Base-by-base conservation (phyloP, 2,113 vertebrate genomes). In the Cochlearius cochlearius region DNA sequence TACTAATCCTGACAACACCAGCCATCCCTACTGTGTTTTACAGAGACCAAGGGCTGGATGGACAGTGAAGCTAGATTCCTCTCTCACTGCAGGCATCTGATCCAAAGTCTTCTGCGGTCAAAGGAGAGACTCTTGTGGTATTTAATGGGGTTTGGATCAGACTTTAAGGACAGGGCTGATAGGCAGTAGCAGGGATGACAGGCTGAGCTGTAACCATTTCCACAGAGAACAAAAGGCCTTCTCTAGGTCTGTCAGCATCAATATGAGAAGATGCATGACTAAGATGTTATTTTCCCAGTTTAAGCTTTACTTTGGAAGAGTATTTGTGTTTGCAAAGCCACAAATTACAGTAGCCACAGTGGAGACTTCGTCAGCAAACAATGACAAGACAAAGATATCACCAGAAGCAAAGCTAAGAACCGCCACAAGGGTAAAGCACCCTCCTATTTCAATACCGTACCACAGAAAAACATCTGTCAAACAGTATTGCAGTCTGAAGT, bases 391-490 rank as follows among this genome's bases (percentile, higher is more conserved):
- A 0, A 55, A 94, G 80, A 18, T 27, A 82, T 6, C 49, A 26
- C 1, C 23, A 80, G 41, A 92, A 80, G 34, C 60, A 96, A 93
- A 97, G 45, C 34, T 6, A 12, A 71, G 88, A 82, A 79, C 59
- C 71, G 83, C 73, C 76, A 69, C 83, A 74, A 96, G 88, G 85
- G 85, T 82, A 90, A 91, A 47, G 38, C 26, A 80, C 20, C 34
- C 72, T 94, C 77, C 62, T 88, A 30, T 92, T 85, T 87, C 73
- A 92, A 49, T 10, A 82, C 27, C 0, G 19, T 64, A 83, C 79
- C 90, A 82, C 90, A 77, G 96, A 92, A 90, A 97, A 85, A 88
- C 96, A 97, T 92, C 97, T 97, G 97, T 93, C 96, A 95, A 87
- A 95, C 68, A 10, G 29, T 52, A 72, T 10, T 72, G 89, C 96